Evolutionary conservation across 2,797 vertebrate genomes (phyloP).

Genomic region (Luscinia luscinia): DNA sequence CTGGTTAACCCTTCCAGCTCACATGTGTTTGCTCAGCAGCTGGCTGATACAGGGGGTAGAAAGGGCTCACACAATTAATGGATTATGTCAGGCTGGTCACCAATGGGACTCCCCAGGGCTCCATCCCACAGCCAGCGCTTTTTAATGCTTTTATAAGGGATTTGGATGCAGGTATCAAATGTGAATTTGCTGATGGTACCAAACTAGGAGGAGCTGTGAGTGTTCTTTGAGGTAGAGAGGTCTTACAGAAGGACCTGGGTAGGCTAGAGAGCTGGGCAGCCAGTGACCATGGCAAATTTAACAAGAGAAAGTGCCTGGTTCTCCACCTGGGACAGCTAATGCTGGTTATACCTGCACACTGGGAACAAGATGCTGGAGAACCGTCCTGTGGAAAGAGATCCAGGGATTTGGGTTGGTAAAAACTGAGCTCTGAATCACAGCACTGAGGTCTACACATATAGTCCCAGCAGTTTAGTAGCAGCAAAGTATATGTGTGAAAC

Average conservation of each 20-base stretch:
- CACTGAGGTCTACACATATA: neutral
- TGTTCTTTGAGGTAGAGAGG: neutral
- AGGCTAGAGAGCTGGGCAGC: neutral
- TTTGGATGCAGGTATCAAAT: neutral
- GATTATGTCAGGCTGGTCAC: neutral
- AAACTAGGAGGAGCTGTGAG: neutral
- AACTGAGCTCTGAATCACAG: neutral
- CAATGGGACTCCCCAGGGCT: neutral
- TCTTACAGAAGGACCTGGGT: neutral
- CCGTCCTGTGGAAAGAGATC: neutral
- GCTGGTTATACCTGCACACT: no score
- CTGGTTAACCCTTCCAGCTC: neutral
- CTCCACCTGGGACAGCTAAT: neutral
- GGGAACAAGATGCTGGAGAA: neutral
- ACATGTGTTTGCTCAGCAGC: neutral
- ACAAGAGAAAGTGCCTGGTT: no score
- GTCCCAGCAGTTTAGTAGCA: neutral
- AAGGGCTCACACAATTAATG: rapidly evolving
- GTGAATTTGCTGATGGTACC: neutral
- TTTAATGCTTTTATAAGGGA: neutral
- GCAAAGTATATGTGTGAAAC: neutral
- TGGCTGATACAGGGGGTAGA: rapidly evolving
- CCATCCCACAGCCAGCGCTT: no score
- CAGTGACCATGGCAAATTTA: neutral
- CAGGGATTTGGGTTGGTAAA: neutral